Base-by-base conservation (phyloP, 1,140 invertebrate species). In the Anoplophora glabripennis region DNA sequence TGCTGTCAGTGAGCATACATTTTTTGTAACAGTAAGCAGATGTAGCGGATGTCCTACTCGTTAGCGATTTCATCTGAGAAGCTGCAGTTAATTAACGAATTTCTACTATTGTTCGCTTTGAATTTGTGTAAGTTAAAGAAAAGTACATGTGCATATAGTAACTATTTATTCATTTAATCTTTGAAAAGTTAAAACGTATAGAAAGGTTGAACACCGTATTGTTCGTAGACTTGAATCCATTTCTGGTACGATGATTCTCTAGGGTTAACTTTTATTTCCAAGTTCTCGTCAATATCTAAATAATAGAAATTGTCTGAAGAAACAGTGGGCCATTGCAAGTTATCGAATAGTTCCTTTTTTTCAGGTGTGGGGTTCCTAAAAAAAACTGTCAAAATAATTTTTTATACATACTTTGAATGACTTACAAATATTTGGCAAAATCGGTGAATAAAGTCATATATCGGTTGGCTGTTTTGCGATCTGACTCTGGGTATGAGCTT, bases 351-450 rank as follows among this genome's bases (percentile, higher is more conserved):
- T 34, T 44, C 40, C 3, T 54, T 18, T 10, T 28, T 12, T 12
- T 14, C 12, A 4, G 52, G 52, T 34, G 40, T 54, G 17, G 52
- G 52, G n/a, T 54, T 54, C 18, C 52, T 54, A n/a, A 28, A 54
- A 54, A 41, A 11, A 7, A 17, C 28, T 1, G 28, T 8, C 9
- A 8, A 0, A 0, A 12, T 9, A 1, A 51, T 35, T 35, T 4
- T 18, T 18, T 18, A 47, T 17, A 18, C 1, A 45, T 45, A n/a
- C 4, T 45, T 5, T 18, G n/a, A 45, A 33, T 11, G 9, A 33
- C 46, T 49, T 15, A 54, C 52, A 54, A 17, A 54, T 44, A 54
- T 44, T 54, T 54, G 9, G 33, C 40, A 35, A 54, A 54, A 54
- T 54, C 44, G 0, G 52, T 34, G 0, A 34, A n/a, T 7, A 54